Evolutionary conservation across 1,140 invertebrate genomes (phyloP), one percentile per base, ranked within the genome.

Genomic region (Zaprionus ornatus): DNA sequence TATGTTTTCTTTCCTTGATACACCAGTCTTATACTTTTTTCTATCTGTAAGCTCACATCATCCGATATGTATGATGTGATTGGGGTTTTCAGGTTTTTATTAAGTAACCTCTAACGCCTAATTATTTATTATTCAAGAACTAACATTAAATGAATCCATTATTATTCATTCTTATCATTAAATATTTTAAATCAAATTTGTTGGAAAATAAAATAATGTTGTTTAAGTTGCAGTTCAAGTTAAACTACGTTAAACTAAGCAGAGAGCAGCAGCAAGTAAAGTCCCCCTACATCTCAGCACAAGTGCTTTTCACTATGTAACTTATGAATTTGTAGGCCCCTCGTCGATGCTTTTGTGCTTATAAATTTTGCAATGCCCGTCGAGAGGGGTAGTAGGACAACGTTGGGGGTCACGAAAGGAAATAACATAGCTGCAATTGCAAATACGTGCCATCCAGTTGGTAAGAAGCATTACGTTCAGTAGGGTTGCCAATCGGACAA

Each of bases 381-480:
- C 17, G n/a, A 32, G 27, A 13, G 56, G 7, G 15, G 23, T 6
- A 37, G 17, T 3, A 32, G 42, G 13, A n/a, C 13, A 13, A 25
- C 12, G 42, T 25, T 61, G 25, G 40, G 17, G 21, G 64, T 50
- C 60, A 62, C 21, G 19, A 21, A 29, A 5, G 19, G 73, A 84
- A 83, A 71, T 57, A 48, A 56, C 55, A 71, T 57, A 48, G 61
- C 55, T 68, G 71, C 27, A 77, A 77, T 77, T 83, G 81, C 82
- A 83, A 84, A 81, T 84, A 85, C 81, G 81, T 84, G 81, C 74
- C 62, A 57, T 59, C 45, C 65, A 77, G 63, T 63, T 80, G 74
- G 56, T 65, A 50, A 61, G 29, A 68, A 60, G 82, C 81, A 84
- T 84, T 84, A 69, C 35, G 52, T 17, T 17, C 40, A 42, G 2